phyloP scores from a whole-genome alignment of 2,797 vertebrate genomes.

The Pteronotus mesoamericanus region DNA sequence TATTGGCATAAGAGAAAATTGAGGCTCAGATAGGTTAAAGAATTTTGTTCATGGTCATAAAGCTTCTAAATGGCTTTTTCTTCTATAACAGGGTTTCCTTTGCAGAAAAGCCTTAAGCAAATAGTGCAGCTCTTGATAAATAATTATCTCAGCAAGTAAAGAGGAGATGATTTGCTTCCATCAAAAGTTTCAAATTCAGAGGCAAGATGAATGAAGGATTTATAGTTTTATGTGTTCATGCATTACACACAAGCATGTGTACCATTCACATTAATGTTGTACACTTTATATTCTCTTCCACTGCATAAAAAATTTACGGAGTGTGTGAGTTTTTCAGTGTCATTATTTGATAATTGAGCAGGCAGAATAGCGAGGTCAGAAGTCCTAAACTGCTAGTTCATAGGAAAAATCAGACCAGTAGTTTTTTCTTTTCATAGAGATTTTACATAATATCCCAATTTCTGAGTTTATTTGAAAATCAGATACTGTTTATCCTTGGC shows the following conservation, averaged over 20 bases:
- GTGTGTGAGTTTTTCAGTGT: not conserved
- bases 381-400: not conserved
- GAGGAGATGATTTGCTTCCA: not conserved
- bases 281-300: not conserved
- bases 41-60: not conserved
- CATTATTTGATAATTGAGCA: not conserved
- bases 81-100: not conserved
- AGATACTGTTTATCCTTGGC: not conserved
- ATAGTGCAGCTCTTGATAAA: not conserved
- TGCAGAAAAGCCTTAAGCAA: not conserved
- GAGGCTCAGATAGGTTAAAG: not conserved
- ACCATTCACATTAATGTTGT: not conserved
- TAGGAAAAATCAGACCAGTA: not conserved
- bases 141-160: not conserved
- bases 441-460: not conserved
- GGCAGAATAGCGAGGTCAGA: not conserved
- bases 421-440: not conserved
- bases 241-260: not conserved
- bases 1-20: not conserved
- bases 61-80: not conserved
- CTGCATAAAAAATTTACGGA: not conserved
- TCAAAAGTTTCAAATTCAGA: not conserved
- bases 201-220: not conserved
- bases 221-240: not conserved
- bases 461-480: constrained; percentile 9